Base-by-base conservation (phyloP, 2,797 vertebrate species). In the Epinephelus malabaricus region DNA sequence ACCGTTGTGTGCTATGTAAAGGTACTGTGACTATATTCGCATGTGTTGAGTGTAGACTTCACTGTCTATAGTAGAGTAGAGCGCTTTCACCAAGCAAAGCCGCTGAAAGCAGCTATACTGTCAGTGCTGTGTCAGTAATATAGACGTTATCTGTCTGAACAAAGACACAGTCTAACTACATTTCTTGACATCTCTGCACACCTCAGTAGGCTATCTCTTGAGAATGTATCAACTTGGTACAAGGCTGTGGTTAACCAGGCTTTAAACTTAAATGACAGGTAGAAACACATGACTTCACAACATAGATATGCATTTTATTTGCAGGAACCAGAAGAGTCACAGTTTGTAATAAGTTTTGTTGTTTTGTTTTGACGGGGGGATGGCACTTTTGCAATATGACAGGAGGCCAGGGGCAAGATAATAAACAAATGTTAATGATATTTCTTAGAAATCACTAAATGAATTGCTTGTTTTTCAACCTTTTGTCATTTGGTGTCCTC, bases 1-100 rank as follows among this genome's bases (percentile, higher is more conserved):
- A 19, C 50, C 27, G 40, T 21, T 49, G 59, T 67, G 38, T 13
- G 14, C 65, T 76, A 76, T 82, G 45, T 70, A 58, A 77, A 81
- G 65, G 58, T 25, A 10, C 14, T 50, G 70, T 50, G 59, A 38
- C 64, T 75, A 38, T 71, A 60, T 58, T n/a, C 9, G 40, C 11
- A 43, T 82, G 27, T 68, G 51, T 27, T 34, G 19, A 46, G 12
- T 46, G 47, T 38, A 15, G 54, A 65, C 19, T 30, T 30, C 13
- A 50, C 46, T 58, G 40, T 81, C 21, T 51, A 12, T n/a, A 13
- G 27, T n/a, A 56, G 21, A 65, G 50, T 40, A 25, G 1, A n/a
- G 13, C 47, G 27, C 21, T n/a, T 72, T 67, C 4, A 6, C 45
- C 3, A n/a, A 66, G 14, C 17, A 62, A 51, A 63, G 19, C 62